Evolutionary conservation across 2,888 invertebrate genomes (phyloP).

Genomic region (Pachydiplax longipennis): DNA sequence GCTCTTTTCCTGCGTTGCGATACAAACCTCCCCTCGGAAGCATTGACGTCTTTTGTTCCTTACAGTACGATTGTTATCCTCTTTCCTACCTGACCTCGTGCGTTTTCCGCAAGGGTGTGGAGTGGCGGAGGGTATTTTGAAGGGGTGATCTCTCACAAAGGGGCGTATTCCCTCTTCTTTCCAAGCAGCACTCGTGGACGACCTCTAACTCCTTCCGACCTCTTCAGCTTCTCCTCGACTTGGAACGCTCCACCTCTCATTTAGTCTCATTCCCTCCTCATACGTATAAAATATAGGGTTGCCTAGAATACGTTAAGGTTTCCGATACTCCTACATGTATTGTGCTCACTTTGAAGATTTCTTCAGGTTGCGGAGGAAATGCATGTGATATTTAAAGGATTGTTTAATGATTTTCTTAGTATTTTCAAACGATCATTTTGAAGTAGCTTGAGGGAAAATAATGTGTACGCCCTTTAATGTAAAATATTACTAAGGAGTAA

Average conservation of each 20-base stretch:
- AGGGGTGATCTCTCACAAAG: background rate
- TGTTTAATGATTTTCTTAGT: too few species aligned
- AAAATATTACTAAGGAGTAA: too few species aligned
- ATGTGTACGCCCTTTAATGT: too few species aligned
- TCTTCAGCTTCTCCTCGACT: background rate
- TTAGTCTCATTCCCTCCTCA: background rate
- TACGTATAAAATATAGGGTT: background rate
- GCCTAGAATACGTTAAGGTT: too few species aligned
- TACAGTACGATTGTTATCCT: conserved; percentile 31
- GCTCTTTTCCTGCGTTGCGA: background rate
- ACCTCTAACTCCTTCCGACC: background rate
- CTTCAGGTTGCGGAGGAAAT: background rate
- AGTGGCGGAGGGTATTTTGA: background rate
- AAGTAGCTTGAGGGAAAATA: too few species aligned
- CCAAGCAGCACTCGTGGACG: background rate
- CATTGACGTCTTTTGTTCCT: conserved; percentile 20
- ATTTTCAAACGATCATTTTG: too few species aligned
- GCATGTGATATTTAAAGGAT: too few species aligned
- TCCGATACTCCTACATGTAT: background rate
- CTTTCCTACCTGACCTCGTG: background rate
- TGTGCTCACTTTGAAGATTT: background rate
- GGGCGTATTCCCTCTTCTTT: background rate
- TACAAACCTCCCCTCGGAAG: background rate
- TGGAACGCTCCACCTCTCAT: background rate
- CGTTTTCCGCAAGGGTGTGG: background rate